Base-by-base conservation (phyloP, 2,797 vertebrate genomes). In the Pogoniulus pusillus region DNA sequence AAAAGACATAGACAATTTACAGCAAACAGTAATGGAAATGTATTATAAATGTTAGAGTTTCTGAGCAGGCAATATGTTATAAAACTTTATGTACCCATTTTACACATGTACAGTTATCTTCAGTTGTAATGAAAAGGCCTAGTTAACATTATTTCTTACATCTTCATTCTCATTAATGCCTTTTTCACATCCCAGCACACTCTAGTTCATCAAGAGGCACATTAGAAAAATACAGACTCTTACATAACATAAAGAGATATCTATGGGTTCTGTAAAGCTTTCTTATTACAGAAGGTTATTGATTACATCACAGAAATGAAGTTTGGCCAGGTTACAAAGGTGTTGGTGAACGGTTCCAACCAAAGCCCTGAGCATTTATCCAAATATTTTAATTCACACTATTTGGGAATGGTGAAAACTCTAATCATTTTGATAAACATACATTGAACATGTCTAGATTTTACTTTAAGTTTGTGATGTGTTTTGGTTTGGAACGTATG, bases 1-100 rank as follows among this genome's bases (percentile, higher is more conserved):
- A 92, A 93, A 91, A 95, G 82, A 85, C 83, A 82, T 55, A 92
- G 94, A 84, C 89, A 96, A 94, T 96, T 96, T 94, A 91, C 63
- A 71, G 77, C 75, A 94, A 96, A 93, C 80, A 91, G 93, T 93
- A 92, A 92, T 93, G 88, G 92, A 93, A 95, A 95, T 82, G 80
- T 95, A 88, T 94, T 91, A 84, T 65, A 94, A 95, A 89, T 87
- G 81, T 81, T 95, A 87, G 93, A 85, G 64, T 75, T 90, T 96
- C 89, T 92, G 83, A 94, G 81, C 77, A 82, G 93, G 66, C 69
- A 85, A 57, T 72, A 60, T 63, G 64, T 93, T 95, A 82, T 93
- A 94, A 96, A 96, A 95, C 89, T 96, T 95, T 80, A 91, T 95
- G 81, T 85, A 82, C 79, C 82, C 59, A 45, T 90, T 85, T 95